A percentile compares a stretch with the other conserved stretches of the same genome.
These are phyloP conservation scores for Pipistrellus nathusii DNA, from an alignment of 2,797 vertebrate species.

Conservation along the genomic window DNA sequence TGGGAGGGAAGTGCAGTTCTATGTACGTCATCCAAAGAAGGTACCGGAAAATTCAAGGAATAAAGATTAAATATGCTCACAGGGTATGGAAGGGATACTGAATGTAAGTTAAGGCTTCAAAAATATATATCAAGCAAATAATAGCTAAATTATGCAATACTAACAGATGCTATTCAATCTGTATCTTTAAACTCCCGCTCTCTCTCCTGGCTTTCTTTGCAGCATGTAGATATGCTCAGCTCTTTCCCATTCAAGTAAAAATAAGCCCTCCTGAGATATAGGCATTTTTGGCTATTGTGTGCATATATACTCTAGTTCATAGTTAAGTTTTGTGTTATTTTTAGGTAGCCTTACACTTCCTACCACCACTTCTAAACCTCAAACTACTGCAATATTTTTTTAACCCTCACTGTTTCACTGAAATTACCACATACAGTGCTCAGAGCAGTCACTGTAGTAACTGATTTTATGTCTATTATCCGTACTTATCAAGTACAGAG, in stretches of 20 bases:
- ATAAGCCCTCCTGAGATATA: background rate
- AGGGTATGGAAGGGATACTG: background rate
- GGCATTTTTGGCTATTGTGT: slow-evolving; percentile 13
- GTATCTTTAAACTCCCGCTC: background rate
- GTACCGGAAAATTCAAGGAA: background rate
- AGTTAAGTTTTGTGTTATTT: background rate
- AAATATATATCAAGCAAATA: slow-evolving; percentile 4
- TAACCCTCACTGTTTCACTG: background rate
- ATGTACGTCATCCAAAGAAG: background rate
- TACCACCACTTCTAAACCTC: background rate
- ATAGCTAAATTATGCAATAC: background rate
- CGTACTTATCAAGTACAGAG: background rate
- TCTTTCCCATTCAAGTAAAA: slow-evolving; percentile 45
- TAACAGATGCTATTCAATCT: background rate
- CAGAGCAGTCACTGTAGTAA: background rate
- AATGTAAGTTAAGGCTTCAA: background rate
- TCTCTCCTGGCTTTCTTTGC: background rate
- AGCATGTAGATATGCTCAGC: background rate
- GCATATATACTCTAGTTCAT: background rate
- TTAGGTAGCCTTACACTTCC: background rate
- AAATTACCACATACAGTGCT: background rate
- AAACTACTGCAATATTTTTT: background rate
- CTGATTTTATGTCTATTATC: background rate
- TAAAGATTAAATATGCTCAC: background rate
- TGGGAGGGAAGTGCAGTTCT: background rate